These are phyloP conservation scores for Dolichopus griseipennis DNA, from an alignment of 2,888 invertebrate genomes.

Conservation along the genomic window DNA sequence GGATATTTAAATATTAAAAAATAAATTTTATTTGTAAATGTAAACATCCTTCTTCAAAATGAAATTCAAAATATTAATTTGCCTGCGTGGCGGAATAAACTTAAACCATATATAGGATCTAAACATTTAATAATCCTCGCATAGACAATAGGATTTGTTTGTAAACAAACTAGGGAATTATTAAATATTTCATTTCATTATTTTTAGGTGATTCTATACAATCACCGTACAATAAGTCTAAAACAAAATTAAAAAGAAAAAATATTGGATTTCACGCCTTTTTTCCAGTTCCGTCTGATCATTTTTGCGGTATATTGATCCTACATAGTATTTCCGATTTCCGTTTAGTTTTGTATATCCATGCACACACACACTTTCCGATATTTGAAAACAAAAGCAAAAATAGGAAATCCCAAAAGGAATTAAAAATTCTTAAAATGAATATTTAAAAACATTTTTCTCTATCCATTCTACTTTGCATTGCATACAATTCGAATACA, in stretches of 20 bases:
- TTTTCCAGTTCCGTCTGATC: not conserved
- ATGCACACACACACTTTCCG: not conserved
- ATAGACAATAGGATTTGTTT: not conserved
- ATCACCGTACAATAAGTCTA: too few species aligned
- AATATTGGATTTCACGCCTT: conserved; percentile 2
- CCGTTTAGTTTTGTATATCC: not conserved
- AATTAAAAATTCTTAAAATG: too few species aligned
- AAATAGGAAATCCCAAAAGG: too few species aligned
- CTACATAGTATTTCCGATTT: not conserved
- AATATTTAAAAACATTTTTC: too few species aligned
- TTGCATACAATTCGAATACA: too few species aligned
- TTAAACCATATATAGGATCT: not conserved
- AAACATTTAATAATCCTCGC: not conserved
- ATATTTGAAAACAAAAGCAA: too few species aligned
- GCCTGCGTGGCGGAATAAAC: not conserved
- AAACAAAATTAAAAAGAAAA: not conserved
- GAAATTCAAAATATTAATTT: too few species aligned
- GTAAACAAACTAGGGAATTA: not conserved
- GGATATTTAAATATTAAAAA: not conserved
- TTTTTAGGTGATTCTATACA: too few species aligned
- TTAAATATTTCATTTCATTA: not conserved
- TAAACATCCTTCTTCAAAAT: too few species aligned
- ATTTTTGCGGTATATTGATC: not conserved
- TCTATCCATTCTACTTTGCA: too few species aligned
- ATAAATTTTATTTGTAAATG: not conserved